phyloP scores from a whole-genome alignment of 2,113 vertebrate species.

The Tapirus terrestris region DNA sequence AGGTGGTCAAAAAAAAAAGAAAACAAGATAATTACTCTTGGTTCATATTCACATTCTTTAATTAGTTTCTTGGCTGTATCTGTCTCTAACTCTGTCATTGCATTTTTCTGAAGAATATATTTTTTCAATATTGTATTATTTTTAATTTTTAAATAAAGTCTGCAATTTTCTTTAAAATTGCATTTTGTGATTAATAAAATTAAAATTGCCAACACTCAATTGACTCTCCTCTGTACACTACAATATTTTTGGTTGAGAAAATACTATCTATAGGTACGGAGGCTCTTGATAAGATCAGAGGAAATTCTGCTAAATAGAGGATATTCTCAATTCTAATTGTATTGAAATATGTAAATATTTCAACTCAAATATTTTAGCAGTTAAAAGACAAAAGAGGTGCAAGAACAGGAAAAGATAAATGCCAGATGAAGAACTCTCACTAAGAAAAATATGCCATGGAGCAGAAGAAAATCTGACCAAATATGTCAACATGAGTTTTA shows the following conservation, averaged over 20 bases:
- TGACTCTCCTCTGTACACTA: not conserved
- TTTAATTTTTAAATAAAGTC: not conserved
- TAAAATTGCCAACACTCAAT: not conserved
- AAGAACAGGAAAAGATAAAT: not conserved
- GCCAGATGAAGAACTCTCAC: not conserved
- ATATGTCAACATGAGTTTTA: not conserved
- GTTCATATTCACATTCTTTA: not conserved
- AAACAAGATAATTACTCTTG: not conserved
- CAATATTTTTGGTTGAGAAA: not conserved
- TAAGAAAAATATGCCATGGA: not conserved
- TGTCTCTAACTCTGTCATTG: not conserved
- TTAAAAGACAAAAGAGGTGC: not conserved
- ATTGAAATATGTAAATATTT: not conserved
- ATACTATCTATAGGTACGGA: not conserved
- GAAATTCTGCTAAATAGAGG: constrained; percentile 4
- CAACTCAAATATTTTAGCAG: not conserved
- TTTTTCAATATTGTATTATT: not conserved
- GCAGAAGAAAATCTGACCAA: not conserved
- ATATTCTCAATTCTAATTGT: not conserved
- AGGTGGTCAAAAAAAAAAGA: not conserved
- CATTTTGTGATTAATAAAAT: not conserved
- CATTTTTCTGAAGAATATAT: not conserved
- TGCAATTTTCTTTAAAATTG: not conserved
- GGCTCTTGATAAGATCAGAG: not conserved
- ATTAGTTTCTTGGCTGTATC: not conserved